Evolutionary conservation across 2,797 vertebrate species (phyloP).

Genomic region (Menidia menidia): DNA sequence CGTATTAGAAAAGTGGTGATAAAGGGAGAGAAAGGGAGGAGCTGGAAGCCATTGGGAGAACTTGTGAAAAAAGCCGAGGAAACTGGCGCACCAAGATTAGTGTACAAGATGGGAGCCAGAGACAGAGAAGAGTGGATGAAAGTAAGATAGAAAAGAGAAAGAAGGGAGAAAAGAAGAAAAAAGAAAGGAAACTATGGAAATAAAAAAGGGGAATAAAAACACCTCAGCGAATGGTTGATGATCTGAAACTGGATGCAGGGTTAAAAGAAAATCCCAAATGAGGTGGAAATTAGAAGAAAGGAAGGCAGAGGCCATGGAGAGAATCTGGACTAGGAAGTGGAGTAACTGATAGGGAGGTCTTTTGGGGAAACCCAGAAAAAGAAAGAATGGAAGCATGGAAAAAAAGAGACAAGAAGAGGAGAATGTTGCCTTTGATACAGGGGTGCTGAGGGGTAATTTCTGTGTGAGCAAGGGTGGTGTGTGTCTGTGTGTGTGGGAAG

Average conservation of each 20-base stretch:
- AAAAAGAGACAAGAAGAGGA: slow-evolving; percentile 66
- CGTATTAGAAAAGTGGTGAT: background rate
- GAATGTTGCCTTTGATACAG: slow-evolving; percentile 77
- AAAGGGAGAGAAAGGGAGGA: slow-evolving; percentile 2
- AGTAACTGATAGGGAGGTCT: slow-evolving; percentile 49
- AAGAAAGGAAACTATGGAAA: background rate
- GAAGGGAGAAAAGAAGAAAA: background rate
- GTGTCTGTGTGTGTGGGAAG: slow-evolving; percentile 34
- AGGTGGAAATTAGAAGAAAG: background rate
- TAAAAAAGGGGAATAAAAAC: background rate
- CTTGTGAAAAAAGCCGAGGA: slow-evolving; percentile 4
- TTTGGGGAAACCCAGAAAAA: slow-evolving; percentile 34
- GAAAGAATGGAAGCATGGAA: slow-evolving; percentile 51
- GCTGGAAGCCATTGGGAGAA: background rate
- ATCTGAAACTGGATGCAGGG: background rate
- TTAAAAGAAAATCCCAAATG: background rate
- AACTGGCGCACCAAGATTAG: background rate
- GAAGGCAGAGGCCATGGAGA: background rate
- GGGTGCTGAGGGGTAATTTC: slow-evolving; percentile 70
- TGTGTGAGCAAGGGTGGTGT: slow-evolving; percentile 31
- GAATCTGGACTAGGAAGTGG: slow-evolving; percentile 16
- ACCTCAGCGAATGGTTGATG: background rate
- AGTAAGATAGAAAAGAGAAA: background rate
- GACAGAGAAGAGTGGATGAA: background rate
- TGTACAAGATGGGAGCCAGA: background rate